Conservation (phyloP, 2,113 vertebrate genomes). For the Tachycineta bicolor region DNA sequence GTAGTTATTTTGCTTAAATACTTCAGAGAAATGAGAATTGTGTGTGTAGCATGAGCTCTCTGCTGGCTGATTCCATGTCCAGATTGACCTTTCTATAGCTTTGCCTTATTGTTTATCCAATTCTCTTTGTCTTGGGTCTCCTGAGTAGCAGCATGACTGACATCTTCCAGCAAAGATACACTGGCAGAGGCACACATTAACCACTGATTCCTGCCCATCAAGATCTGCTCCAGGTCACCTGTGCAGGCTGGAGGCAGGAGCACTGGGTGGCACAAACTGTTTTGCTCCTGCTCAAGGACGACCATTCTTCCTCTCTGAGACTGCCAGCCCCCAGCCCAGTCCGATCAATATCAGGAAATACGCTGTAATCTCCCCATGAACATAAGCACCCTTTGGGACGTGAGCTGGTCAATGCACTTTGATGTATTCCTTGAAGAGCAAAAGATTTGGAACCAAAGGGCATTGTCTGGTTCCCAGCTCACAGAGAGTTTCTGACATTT, state of each 20-base stretch:
- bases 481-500: background rate
- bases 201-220: background rate
- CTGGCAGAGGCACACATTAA: background rate
- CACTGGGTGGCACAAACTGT: background rate
- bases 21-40: conserved; percentile 39
- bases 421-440: conserved; percentile 18
- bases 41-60: background rate
- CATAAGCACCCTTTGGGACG: conserved; percentile 34
- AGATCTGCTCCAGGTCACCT: conserved; percentile 32
- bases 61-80: conserved; percentile 34
- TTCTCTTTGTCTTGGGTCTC: conserved; percentile 52
- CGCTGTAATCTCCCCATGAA: conserved; percentile 4
- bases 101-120: conserved; percentile 44
- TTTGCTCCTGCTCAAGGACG: conserved; percentile 44
- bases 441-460: background rate
- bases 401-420: conserved; percentile 47
- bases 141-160: background rate
- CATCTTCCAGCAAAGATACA: conserved; percentile 13
- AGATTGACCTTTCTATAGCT: conserved; percentile 42
- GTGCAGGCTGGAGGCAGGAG: background rate
- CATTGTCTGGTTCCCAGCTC: background rate
- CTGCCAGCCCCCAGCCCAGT: background rate
- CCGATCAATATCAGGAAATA: conserved; percentile 46
- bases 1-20: background rate
- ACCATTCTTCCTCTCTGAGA: conserved; percentile 7